phyloP scores from a whole-genome alignment of 2,888 invertebrate species.

The Caenorhabditis sp. region DNA sequence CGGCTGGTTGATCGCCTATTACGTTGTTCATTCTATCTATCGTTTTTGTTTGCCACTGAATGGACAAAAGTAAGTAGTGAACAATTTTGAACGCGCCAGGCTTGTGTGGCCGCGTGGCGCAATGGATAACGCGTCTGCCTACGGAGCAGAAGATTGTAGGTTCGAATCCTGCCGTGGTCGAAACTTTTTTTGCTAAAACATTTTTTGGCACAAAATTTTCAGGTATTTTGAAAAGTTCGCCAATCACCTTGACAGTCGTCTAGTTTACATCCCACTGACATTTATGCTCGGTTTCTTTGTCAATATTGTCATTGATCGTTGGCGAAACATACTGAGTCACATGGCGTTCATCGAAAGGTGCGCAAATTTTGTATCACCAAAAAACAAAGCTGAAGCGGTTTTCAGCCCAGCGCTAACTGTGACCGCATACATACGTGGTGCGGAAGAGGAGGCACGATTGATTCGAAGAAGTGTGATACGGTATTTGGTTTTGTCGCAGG shows the following conservation, averaged over 20 bases:
- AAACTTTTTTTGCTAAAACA: conserved; percentile 11
- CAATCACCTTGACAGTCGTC: conserved; percentile 25
- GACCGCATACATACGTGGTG: conserved; percentile 33
- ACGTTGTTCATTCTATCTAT: conserved; percentile 13
- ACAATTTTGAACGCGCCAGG: too few species aligned
- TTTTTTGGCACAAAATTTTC: background rate
- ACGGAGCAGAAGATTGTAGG: conserved; percentile 72
- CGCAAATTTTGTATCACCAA: too few species aligned
- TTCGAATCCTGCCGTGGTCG: conserved; percentile 67
- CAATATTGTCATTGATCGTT: conserved; percentile 53
- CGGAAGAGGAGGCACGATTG: conserved; percentile 25
- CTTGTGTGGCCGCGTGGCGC: conserved; percentile 40
- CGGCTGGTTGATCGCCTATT: conserved; percentile 17
- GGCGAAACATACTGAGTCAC: conserved; percentile 52
- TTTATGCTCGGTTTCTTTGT: conserved; percentile 66
- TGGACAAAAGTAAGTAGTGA: conserved; percentile 8
- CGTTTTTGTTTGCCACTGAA: conserved; percentile 7
- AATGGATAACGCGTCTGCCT: conserved; percentile 69
- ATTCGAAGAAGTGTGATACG: conserved; percentile 48
- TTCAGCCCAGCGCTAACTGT: conserved; percentile 47
- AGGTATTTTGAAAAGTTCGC: conserved; percentile 22
- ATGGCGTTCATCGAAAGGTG: conserved; percentile 62
- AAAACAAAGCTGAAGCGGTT: too few species aligned
- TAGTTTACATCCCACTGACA: conserved; percentile 56
- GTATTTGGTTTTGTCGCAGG: conserved; percentile 57